These are phyloP conservation scores for Pseudobourletiella spinata DNA, from an alignment of 1,140 invertebrate genomes.

Conservation along the genomic window DNA sequence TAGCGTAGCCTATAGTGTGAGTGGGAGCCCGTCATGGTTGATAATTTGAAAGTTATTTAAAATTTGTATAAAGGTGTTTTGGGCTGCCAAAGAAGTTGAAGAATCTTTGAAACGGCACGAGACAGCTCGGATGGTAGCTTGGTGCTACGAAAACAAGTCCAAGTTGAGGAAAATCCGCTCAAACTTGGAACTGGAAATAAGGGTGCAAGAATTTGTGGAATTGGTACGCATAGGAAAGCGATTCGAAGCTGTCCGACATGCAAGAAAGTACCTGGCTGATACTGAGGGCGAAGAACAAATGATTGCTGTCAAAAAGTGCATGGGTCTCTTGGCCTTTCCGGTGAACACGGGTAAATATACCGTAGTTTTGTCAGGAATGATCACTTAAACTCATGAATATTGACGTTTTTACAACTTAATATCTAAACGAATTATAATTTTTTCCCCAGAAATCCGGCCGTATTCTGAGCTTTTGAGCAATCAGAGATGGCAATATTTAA, in stretches of 20 bases:
- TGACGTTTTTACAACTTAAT: too few species aligned
- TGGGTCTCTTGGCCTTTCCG: slow-evolving; percentile 89
- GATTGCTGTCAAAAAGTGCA: slow-evolving; percentile 79
- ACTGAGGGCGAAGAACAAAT: slow-evolving; percentile 74
- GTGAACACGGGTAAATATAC: slow-evolving; percentile 61
- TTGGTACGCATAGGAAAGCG: slow-evolving; percentile 74
- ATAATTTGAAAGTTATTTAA: background rate
- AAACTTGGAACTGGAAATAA: slow-evolving; percentile 27
- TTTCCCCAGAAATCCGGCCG: slow-evolving; percentile 44
- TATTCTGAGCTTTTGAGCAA: slow-evolving; percentile 61
- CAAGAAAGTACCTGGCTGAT: slow-evolving; percentile 80
- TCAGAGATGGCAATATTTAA: slow-evolving; percentile 68
- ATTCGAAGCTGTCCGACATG: slow-evolving; percentile 85
- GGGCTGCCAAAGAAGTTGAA: slow-evolving; percentile 44
- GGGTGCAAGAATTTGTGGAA: slow-evolving; percentile 74
- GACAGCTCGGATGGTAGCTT: slow-evolving; percentile 76
- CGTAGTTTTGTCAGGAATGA: too few species aligned
- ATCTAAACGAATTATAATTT: too few species aligned
- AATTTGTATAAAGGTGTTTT: slow-evolving; percentile 6
- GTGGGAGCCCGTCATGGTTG: background rate
- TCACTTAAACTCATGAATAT: too few species aligned
- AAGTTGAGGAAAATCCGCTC: slow-evolving; percentile 48
- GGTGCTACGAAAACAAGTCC: slow-evolving; percentile 96
- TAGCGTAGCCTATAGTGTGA: too few species aligned
- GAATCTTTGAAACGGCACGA: slow-evolving; percentile 60